Percentiles rank a stretch among this genome's conserved stretches.
phyloP scores from a whole-genome alignment of 35 echinoderm and acorn worm genomes.

The Ophioderma brevispina region DNA sequence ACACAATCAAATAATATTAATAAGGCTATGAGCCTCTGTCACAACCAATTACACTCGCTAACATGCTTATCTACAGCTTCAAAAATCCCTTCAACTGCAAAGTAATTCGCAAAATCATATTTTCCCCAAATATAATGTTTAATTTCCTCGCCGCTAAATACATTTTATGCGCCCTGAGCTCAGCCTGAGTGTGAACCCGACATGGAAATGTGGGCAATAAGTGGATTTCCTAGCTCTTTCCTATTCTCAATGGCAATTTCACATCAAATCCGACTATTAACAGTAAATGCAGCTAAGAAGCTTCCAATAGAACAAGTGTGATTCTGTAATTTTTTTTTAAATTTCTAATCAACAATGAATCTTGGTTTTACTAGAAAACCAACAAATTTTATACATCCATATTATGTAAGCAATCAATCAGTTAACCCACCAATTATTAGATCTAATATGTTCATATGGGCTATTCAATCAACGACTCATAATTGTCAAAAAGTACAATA shows the following conservation, averaged over 20 bases:
- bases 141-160: not conserved
- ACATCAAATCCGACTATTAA: not conserved
- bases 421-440: too few relatives aligned
- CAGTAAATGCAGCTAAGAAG: too few relatives aligned
- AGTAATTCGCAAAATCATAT: conserved; percentile 10
- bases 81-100: not conserved
- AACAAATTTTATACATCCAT: too few relatives aligned
- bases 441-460: too few relatives aligned
- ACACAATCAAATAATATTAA: not conserved
- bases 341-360: too few relatives aligned
- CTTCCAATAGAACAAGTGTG: too few relatives aligned
- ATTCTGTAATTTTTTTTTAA: too few relatives aligned
- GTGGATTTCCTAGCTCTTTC: conserved; percentile 1
- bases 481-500: too few relatives aligned
- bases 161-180: not conserved
- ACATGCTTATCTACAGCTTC: not conserved
- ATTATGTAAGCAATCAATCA: too few relatives aligned
- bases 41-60: not conserved
- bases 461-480: too few relatives aligned
- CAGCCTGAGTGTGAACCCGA: not conserved
- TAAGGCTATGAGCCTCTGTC: not conserved
- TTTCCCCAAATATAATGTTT: not conserved
- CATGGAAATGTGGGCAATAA: conserved; percentile 5
- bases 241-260: not conserved
- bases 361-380: too few relatives aligned